A percentile compares a stretch with the other conserved stretches of the same genome.
These are phyloP conservation scores for Cyanocitta stelleri DNA, from an alignment of 2,113 vertebrate species.

Conservation along the genomic window DNA sequence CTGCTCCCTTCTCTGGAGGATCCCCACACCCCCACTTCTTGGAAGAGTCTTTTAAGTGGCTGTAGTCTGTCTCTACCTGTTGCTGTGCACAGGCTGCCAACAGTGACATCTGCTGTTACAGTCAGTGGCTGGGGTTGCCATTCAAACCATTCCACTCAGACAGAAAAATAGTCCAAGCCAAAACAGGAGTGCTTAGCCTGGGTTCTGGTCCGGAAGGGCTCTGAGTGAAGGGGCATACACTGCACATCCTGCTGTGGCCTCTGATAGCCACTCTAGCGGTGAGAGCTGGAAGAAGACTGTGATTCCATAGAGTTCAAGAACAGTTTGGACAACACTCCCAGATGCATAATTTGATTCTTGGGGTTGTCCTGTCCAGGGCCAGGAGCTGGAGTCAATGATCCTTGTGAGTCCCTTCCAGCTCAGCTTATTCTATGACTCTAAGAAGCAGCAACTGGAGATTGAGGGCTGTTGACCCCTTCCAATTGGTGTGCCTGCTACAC, in stretches of 20 bases:
- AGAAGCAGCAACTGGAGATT: background rate
- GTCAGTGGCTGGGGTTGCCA: background rate
- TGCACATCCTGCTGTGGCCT: background rate
- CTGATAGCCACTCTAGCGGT: background rate
- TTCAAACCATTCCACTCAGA: background rate
- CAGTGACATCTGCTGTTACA: background rate
- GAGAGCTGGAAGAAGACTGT: background rate
- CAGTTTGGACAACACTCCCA: fast-evolving
- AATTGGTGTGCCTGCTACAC: background rate
- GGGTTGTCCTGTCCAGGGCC: background rate
- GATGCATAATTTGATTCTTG: background rate
- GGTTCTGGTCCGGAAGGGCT: background rate
- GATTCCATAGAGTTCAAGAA: background rate
- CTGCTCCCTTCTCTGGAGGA: background rate
- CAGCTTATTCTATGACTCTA: background rate
- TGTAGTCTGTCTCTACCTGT: background rate
- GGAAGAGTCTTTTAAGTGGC: background rate
- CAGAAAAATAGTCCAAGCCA: background rate
- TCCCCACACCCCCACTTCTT: background rate
- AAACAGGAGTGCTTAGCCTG: background rate
- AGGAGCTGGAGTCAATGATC: background rate
- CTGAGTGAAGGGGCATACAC: background rate
- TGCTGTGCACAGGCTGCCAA: background rate
- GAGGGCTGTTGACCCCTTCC: background rate
- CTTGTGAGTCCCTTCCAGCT: background rate